These are phyloP conservation scores for Umimayanthus kanabou DNA, from an alignment of 92 coral and sea anemone genomes.

Conservation along the genomic window DNA sequence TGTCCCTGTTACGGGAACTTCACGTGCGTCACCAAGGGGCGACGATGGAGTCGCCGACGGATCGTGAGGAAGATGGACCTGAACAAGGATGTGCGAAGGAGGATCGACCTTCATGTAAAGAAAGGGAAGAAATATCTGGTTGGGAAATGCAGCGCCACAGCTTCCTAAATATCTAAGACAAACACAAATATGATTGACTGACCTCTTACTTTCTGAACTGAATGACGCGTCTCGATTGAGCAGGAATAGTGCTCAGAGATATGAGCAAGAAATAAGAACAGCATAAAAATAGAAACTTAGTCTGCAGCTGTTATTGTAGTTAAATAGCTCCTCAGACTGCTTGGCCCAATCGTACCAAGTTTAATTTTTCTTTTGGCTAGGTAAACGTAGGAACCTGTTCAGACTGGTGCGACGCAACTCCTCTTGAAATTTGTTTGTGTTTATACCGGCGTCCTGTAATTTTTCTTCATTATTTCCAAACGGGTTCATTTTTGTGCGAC, in stretches of 20 bases:
- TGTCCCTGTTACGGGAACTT: slow-evolving; percentile 35
- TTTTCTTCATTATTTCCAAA: not conserved
- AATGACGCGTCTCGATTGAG: not conserved
- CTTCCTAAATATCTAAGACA: not conserved
- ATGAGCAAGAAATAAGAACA: not conserved
- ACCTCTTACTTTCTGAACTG: not conserved
- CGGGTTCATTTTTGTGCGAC: too few relatives aligned
- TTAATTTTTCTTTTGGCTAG: too few relatives aligned
- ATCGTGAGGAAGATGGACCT: slow-evolving; percentile 14
- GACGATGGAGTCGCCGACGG: slow-evolving; percentile 18
- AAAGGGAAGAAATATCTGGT: slow-evolving; percentile 25
- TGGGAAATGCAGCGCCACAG: slow-evolving; percentile 2
- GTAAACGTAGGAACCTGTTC: too few relatives aligned
- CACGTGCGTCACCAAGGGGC: slow-evolving; percentile 14
- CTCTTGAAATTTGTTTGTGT: not conserved
- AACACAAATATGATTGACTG: not conserved
- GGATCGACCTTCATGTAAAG: not conserved
- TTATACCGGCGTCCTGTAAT: not conserved
- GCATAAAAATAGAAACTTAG: not conserved
- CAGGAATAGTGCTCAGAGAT: not conserved
- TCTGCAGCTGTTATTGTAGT: not conserved
- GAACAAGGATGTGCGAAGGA: slow-evolving; percentile 1
- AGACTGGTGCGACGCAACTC: not conserved
- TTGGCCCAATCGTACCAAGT: not conserved
- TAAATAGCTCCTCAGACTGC: not conserved